These are phyloP conservation scores for Perdita meconis DNA, from an alignment of 2,888 invertebrate species.

Conservation along the genomic window DNA sequence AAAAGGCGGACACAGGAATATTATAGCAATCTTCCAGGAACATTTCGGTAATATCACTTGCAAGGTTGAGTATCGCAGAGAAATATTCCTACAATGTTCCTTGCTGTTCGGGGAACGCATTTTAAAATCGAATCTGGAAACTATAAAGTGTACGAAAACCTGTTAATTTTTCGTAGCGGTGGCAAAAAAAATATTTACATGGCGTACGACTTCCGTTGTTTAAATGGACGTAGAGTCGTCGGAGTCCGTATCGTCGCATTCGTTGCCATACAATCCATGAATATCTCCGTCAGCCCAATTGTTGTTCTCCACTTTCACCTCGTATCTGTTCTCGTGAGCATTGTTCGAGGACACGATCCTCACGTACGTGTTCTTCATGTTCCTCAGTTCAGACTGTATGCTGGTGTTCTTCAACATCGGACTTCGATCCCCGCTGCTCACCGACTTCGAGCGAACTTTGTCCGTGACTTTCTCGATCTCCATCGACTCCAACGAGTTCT, in stretches of 20 bases:
- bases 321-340: conserved; percentile 70
- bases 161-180: no score
- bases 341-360: conserved; percentile 72
- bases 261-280: conserved; percentile 65
- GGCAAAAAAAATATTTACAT: no score
- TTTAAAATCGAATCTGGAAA: no score
- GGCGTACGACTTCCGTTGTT: conserved; percentile 18
- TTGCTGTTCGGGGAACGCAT: no score
- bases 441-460: conserved; percentile 59
- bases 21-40: no score
- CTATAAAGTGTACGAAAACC: no score
- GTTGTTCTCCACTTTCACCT: conserved; percentile 71
- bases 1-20: no score
- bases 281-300: conserved; percentile 68
- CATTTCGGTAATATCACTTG: no score
- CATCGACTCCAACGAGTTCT: conserved; percentile 68
- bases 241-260: conserved; percentile 76
- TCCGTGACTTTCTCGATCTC: conserved; percentile 59
- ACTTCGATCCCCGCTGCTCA: conserved; percentile 56
- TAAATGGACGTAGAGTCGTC: conserved; percentile 81
- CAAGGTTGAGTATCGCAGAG: no score
- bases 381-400: conserved; percentile 55
- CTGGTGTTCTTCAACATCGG: conserved; percentile 44
- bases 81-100: no score
- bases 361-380: conserved; percentile 74